Evolutionary conservation across 2,888 invertebrate genomes (phyloP).

Genomic region (Camptogramma bilineatum): DNA sequence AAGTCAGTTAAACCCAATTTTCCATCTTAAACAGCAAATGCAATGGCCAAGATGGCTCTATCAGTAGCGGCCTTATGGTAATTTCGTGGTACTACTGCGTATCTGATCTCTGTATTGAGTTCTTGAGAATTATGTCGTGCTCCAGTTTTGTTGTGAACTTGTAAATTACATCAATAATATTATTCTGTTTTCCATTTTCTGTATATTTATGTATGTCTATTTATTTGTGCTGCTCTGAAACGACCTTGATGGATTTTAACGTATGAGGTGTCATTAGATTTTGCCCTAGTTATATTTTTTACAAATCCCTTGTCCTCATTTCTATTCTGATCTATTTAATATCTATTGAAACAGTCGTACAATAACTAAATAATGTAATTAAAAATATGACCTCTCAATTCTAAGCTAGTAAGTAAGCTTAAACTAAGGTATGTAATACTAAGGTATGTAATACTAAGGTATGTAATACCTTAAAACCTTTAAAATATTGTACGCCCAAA

Average conservation of each 20-base stretch:
- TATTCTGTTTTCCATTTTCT: neutral
- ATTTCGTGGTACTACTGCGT: slow-evolving; percentile 27
- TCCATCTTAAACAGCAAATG: neutral
- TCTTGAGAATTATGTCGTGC: slow-evolving; percentile 35
- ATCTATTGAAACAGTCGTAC: neutral
- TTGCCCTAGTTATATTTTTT: neutral
- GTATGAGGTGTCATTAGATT: too few relatives aligned
- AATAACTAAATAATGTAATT: too few relatives aligned
- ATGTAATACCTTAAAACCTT: too few relatives aligned
- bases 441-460: too few relatives aligned
- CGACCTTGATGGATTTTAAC: too few relatives aligned
- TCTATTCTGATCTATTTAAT: neutral
- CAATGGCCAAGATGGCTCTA: slow-evolving; percentile 6
- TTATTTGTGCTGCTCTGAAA: neutral
- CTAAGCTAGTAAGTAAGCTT: too few relatives aligned
- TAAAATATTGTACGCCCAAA: too few relatives aligned
- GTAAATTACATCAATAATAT: slow-evolving; percentile 10
- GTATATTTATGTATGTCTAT: neutral
- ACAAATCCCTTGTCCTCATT: too few relatives aligned
- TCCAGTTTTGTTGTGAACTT: slow-evolving; percentile 29
- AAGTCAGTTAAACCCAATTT: neutral
- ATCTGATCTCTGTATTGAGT: slow-evolving; percentile 31
- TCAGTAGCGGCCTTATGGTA: slow-evolving; percentile 22
- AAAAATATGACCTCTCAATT: neutral
- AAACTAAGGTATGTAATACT: too few relatives aligned